Conservation (phyloP, 2,113 vertebrate species). For the Electrona antarctica region DNA sequence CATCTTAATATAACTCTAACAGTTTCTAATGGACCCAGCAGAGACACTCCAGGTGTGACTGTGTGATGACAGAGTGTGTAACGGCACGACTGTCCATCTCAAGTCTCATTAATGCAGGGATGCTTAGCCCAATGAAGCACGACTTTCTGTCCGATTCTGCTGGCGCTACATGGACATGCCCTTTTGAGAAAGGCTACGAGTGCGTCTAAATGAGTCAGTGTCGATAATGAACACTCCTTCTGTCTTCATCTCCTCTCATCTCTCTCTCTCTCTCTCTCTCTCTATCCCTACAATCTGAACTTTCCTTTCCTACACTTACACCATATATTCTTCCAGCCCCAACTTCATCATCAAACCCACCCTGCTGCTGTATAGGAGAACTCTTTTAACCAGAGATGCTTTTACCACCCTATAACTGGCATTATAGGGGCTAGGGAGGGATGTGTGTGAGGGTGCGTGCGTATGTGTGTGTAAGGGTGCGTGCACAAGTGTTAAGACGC, state of each 20-base stretch:
- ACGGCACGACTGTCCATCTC: background rate
- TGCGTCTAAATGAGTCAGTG: slow-evolving; percentile 6
- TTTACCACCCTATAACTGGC: too few relatives aligned
- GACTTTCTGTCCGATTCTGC: slow-evolving; percentile 29
- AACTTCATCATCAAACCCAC: slow-evolving; percentile 18
- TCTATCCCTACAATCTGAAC: background rate
- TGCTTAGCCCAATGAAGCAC: slow-evolving; percentile 15
- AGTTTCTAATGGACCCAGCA: too few relatives aligned
- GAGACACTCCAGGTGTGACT: too few relatives aligned
- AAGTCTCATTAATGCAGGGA: slow-evolving; percentile 45
- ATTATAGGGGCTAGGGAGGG: too few relatives aligned
- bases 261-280: background rate
- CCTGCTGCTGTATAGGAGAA: too few relatives aligned
- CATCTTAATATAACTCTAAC: too few relatives aligned
- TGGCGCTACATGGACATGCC: slow-evolving; percentile 43
- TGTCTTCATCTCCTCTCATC: slow-evolving; percentile 3
- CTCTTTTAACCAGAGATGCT: too few relatives aligned
- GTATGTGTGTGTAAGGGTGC: too few relatives aligned
- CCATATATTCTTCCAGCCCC: slow-evolving; percentile 38
- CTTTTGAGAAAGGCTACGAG: slow-evolving; percentile 52
- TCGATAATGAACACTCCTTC: background rate
- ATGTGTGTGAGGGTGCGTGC: too few relatives aligned
- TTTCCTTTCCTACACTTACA: slow-evolving; percentile 22
- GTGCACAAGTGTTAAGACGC: too few relatives aligned
- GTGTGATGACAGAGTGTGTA: too few relatives aligned